Evolutionary conservation across 2,888 invertebrate species (phyloP).

Genomic region (Diplolepis rosae): DNA sequence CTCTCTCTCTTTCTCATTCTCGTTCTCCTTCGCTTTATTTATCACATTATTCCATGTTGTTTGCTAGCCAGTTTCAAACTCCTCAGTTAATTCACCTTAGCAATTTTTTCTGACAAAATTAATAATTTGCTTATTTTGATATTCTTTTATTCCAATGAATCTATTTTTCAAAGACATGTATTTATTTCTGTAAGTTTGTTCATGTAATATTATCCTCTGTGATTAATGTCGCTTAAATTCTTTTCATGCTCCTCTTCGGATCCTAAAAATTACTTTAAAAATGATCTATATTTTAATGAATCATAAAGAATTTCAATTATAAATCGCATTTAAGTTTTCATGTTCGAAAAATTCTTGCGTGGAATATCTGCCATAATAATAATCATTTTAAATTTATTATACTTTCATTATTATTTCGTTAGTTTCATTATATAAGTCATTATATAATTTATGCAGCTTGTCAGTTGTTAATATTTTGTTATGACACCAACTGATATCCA

Average conservation of each 20-base stretch:
- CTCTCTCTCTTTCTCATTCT: conserved; percentile 8
- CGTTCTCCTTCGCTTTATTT: conserved; percentile 35
- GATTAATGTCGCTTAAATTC: no score
- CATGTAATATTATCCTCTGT: no score
- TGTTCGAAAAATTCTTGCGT: no score
- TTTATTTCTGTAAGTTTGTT: no score
- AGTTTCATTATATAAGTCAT: conserved; percentile 57
- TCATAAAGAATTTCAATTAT: not conserved
- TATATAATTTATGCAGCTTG: conserved; percentile 46
- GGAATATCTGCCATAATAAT: no score
- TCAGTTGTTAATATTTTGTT: conserved; percentile 20
- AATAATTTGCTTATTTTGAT: not conserved
- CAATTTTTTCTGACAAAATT: not conserved
- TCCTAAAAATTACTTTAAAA: not conserved
- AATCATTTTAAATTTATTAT: no score
- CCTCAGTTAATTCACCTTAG: conserved; percentile 11
- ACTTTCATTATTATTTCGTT: no score
- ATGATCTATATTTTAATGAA: not conserved
- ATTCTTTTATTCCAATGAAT: not conserved
- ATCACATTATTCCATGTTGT: conserved; percentile 34
- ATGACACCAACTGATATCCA: not conserved
- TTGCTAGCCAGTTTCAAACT: conserved; percentile 23
- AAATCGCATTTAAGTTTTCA: no score
- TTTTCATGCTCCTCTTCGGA: not conserved
- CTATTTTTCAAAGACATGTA: not conserved